Evolutionary conservation across 2,888 invertebrate species (phyloP).

Genomic region (Willowsia nigromaculata): DNA sequence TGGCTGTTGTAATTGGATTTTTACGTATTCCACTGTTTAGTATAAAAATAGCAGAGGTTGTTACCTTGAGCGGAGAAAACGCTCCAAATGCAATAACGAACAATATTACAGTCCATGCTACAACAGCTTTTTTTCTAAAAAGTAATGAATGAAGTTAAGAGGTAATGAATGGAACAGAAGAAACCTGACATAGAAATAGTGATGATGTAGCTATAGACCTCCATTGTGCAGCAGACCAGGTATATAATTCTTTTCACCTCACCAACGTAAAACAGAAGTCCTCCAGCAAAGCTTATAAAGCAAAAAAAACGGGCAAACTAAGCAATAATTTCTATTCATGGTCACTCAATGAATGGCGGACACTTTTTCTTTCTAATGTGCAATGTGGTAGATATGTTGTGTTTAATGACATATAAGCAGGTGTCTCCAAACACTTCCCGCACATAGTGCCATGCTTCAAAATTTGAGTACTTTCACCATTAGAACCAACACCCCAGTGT

Average conservation of each 20-base stretch:
- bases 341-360: background rate
- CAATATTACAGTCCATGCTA: background rate
- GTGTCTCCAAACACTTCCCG: background rate
- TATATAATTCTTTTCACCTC: too few species aligned
- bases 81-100: background rate
- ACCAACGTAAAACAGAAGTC: background rate
- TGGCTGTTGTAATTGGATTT: constrained; percentile 48
- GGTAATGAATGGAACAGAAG: background rate
- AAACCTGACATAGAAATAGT: too few species aligned
- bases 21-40: background rate
- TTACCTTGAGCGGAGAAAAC: background rate
- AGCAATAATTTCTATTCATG: constrained; percentile 32
- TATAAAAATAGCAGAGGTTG: background rate
- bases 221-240: too few species aligned
- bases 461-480: too few species aligned
- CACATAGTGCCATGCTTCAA: background rate
- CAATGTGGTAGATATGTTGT: background rate
- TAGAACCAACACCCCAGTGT: too few species aligned
- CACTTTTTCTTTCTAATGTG: background rate
- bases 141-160: constrained; percentile 19
- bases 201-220: too few species aligned
- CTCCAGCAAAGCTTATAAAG: background rate
- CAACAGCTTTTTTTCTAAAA: background rate
- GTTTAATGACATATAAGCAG: background rate
- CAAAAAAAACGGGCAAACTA: background rate